A percentile compares a stretch with the other conserved stretches of the same genome.
Evolutionary conservation across 2,888 invertebrate genomes (phyloP).

Genomic region (Mythimna lalbum): DNA sequence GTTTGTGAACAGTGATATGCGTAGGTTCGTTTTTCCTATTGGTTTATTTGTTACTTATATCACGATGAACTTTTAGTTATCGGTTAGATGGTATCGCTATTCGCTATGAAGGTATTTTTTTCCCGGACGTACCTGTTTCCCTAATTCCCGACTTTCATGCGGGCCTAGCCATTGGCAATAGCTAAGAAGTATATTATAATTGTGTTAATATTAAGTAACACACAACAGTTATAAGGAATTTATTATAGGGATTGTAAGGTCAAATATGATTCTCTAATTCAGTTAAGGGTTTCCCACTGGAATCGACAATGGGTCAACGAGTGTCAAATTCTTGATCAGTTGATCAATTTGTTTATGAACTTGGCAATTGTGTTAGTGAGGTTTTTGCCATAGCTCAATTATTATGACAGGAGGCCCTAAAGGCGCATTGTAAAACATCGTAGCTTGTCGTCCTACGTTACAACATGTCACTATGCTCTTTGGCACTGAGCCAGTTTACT

Average conservation of each 20-base stretch:
- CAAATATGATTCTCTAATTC: not conserved
- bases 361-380: not conserved
- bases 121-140: too few species aligned
- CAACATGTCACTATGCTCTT: conserved; percentile 70
- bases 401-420: conserved; percentile 58
- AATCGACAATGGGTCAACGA: not conserved
- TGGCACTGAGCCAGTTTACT: conserved; percentile 76
- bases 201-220: not conserved
- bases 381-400: not conserved
- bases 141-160: not conserved
- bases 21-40: too few species aligned
- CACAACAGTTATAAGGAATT: too few species aligned
- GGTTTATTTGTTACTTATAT: too few species aligned
- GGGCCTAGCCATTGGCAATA: too few species aligned
- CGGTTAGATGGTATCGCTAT: too few species aligned
- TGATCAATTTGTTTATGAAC: not conserved
- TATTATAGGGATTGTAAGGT: not conserved
- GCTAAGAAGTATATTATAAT: not conserved
- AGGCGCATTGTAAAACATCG: conserved; percentile 62
- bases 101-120: too few species aligned
- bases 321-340: not conserved
- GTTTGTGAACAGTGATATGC: not conserved
- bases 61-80: too few species aligned
- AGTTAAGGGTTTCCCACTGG: not conserved
- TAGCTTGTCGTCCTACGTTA: conserved; percentile 73